phyloP scores from a whole-genome alignment of 2,888 invertebrate species.

The Scaptodrosophila latifasciaeformis region DNA sequence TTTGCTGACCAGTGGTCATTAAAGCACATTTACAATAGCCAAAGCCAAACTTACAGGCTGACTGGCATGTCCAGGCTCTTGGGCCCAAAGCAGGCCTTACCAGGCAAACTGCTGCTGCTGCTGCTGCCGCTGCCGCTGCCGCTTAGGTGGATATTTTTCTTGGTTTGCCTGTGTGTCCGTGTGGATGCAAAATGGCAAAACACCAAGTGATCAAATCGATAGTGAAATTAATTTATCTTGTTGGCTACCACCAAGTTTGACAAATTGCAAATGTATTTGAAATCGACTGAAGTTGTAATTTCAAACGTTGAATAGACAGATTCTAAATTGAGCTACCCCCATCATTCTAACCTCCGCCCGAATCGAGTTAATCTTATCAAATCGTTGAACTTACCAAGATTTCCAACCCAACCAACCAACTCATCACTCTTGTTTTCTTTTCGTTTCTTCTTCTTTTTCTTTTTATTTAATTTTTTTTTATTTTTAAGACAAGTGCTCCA shows the following conservation, averaged over 20 bases:
- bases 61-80: constrained; percentile 7
- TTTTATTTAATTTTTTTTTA: too few relatives aligned
- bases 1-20: constrained; percentile 74
- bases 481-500: constrained; percentile 19
- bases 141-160: constrained; percentile 35
- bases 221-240: constrained; percentile 72
- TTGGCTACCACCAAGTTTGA: constrained; percentile 60
- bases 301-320: constrained; percentile 2
- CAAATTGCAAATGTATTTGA: constrained; percentile 64
- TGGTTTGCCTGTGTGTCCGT: constrained; percentile 21
- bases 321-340: background rate
- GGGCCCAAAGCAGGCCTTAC: constrained; percentile 14
- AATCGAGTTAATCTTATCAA: constrained; percentile 54
- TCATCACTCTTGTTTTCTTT: too few relatives aligned
- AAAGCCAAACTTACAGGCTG: constrained; percentile 36
- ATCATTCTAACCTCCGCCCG: background rate
- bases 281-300: constrained; percentile 53
- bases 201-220: constrained; percentile 72
- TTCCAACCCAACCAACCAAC: constrained; percentile 30
- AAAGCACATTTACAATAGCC: constrained; percentile 71
- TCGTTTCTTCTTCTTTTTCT: too few relatives aligned
- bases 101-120: constrained; percentile 8
- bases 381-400: constrained; percentile 59
- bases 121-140: constrained; percentile 20
- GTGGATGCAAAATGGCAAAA: constrained; percentile 47